A percentile compares a stretch with the other conserved stretches of the same genome.
These are phyloP conservation scores for Pristionchus exspectatus DNA, from an alignment of 2,888 invertebrate genomes.

Conservation along the genomic window DNA sequence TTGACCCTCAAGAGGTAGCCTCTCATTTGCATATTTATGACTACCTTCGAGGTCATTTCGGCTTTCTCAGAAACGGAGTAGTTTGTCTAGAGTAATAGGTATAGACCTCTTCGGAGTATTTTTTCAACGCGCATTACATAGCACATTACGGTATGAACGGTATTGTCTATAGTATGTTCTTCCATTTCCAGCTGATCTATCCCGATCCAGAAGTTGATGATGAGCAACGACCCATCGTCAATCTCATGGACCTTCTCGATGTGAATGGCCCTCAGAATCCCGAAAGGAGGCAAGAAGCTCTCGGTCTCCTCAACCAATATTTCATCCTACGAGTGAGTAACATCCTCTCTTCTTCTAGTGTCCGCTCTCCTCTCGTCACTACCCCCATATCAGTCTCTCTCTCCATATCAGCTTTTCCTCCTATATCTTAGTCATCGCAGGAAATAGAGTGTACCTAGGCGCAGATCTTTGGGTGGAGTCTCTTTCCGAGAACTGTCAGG, in stretches of 20 bases:
- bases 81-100: neutral
- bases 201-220: neutral
- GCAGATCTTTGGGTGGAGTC: neutral
- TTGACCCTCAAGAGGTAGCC: neutral
- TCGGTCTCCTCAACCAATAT: slow-evolving; percentile 19
- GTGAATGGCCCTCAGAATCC: neutral
- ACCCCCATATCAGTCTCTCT: neutral
- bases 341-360: neutral
- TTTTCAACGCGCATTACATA: neutral
- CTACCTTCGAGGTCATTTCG: neutral
- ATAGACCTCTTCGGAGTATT: too few relatives aligned
- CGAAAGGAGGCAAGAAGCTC: neutral
- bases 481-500: neutral
- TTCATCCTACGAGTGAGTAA: neutral
- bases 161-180: neutral
- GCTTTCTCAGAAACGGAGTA: neutral
- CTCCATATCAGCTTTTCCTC: slow-evolving; percentile 6
- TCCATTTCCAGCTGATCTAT: neutral
- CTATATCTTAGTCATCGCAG: neutral
- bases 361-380: neutral
- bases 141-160: neutral
- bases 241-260: neutral
- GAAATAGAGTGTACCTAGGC: neutral
- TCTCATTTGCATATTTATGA: neutral
- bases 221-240: neutral